phyloP scores from a whole-genome alignment of 2,888 invertebrate genomes.

The Cosmorhoe ocellata region DNA sequence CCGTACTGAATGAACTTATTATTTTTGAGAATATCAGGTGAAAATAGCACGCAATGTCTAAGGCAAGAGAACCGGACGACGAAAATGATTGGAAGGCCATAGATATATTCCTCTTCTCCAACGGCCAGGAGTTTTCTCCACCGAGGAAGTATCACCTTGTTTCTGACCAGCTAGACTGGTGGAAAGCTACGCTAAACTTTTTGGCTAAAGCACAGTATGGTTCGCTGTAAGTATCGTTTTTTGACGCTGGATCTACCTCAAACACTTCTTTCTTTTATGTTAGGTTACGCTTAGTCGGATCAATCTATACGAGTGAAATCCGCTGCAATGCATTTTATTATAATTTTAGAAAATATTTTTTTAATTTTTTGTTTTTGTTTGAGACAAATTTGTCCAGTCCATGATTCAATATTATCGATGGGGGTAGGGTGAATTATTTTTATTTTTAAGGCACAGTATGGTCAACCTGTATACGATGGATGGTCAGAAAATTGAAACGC shows the following conservation, averaged over 20 bases:
- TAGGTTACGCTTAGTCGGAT: too few relatives aligned
- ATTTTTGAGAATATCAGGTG: neutral
- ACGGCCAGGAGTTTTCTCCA: slow-evolving; percentile 64
- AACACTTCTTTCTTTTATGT: too few relatives aligned
- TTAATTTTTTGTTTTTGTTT: too few relatives aligned
- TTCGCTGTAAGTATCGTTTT: slow-evolving; percentile 50
- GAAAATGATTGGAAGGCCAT: slow-evolving; percentile 44
- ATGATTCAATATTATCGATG: too few relatives aligned
- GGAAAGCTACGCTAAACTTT: slow-evolving; percentile 52
- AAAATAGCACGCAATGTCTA: slow-evolving; percentile 5
- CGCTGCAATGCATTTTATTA: too few relatives aligned
- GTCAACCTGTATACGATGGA: slow-evolving; percentile 59
- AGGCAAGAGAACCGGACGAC: slow-evolving; percentile 38
- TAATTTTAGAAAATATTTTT: too few relatives aligned
- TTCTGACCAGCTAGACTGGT: slow-evolving; percentile 50
- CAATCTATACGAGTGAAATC: too few relatives aligned
- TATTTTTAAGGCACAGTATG: slow-evolving; percentile 45
- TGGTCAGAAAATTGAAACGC: slow-evolving; percentile 52
- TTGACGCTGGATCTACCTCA: neutral
- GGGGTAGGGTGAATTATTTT: too few relatives aligned
- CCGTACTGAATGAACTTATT: too few relatives aligned
- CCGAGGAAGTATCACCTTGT: slow-evolving; percentile 67
- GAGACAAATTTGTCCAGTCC: too few relatives aligned
- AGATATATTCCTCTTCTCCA: slow-evolving; percentile 66
- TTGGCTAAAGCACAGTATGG: slow-evolving; percentile 64